Evolutionary conservation across 2,797 vertebrate genomes (phyloP).

Genomic region (Enteromius anoplus): DNA sequence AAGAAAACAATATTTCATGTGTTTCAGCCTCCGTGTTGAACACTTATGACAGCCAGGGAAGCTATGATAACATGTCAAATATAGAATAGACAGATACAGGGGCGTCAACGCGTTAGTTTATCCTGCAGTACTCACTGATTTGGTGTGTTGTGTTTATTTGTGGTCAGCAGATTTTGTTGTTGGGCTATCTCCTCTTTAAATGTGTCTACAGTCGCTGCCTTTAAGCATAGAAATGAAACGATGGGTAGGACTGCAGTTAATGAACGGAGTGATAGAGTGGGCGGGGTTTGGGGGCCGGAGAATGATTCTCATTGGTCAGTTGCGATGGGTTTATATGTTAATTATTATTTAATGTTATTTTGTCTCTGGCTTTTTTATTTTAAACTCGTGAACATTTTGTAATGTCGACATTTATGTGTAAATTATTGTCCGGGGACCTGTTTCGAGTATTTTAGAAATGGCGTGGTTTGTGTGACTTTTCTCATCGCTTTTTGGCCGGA

Average conservation of each 20-base stretch:
- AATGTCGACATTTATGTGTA: neutral
- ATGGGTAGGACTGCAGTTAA: neutral
- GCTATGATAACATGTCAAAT: neutral
- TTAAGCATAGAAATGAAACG: neutral
- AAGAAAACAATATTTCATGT: neutral
- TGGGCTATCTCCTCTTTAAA: constrained; percentile 33
- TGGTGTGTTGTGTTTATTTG: constrained; percentile 23
- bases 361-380: neutral
- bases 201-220: constrained; percentile 28
- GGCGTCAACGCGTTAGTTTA: neutral
- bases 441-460: fast-evolving
- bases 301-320: neutral
- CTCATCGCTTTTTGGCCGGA: neutral
- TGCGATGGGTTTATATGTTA: neutral
- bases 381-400: fast-evolving
- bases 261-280: fast-evolving
- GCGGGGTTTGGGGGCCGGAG: neutral
- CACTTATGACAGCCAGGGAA: constrained; percentile 25
- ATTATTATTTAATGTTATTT: neutral
- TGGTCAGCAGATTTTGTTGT: constrained; percentile 22
- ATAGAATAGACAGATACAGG: neutral
- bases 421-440: neutral
- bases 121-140: constrained; percentile 24
- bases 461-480: neutral
- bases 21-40: constrained; percentile 14